These are phyloP conservation scores for Xestobium rufovillosum DNA, from an alignment of 2,888 invertebrate genomes.

Conservation along the genomic window DNA sequence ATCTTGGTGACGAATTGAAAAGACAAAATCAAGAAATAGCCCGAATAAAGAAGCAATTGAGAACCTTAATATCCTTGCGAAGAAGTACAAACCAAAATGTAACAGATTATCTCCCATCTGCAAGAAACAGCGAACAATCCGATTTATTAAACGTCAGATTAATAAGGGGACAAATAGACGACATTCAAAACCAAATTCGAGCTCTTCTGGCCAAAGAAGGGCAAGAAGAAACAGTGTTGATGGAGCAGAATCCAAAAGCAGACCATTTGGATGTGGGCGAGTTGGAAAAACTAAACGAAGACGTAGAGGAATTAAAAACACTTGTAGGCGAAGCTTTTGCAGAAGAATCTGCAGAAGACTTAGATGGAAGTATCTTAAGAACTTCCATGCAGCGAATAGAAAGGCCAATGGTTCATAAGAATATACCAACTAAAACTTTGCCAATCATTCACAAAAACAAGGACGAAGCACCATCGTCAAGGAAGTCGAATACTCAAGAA, in stretches of 20 bases:
- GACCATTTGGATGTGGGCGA: constrained; percentile 17
- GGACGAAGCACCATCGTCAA: constrained; percentile 13
- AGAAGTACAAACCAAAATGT: background rate
- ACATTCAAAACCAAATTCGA: constrained; percentile 22
- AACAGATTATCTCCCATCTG: too few relatives aligned
- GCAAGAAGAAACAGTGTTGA: constrained; percentile 21
- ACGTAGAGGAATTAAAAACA: too few relatives aligned
- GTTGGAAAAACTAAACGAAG: constrained; percentile 18
- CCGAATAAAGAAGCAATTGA: background rate
- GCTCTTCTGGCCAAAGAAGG: constrained; percentile 21
- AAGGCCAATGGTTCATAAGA: too few relatives aligned
- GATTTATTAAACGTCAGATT: background rate
- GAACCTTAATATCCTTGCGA: background rate
- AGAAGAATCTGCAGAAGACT: too few relatives aligned
- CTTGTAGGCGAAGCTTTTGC: too few relatives aligned
- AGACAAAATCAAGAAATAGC: background rate
- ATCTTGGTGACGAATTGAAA: background rate
- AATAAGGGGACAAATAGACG: constrained; percentile 1
- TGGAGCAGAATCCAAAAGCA: constrained; percentile 7
- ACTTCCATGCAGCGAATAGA: too few relatives aligned
- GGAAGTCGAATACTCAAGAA: constrained; percentile 9
- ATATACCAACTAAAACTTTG: too few relatives aligned
- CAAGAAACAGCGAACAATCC: background rate
- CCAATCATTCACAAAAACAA: constrained; percentile 10
- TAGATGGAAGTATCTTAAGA: too few relatives aligned